These are phyloP conservation scores for Agrotis puta DNA, from an alignment of 2,888 invertebrate species.

Conservation along the genomic window DNA sequence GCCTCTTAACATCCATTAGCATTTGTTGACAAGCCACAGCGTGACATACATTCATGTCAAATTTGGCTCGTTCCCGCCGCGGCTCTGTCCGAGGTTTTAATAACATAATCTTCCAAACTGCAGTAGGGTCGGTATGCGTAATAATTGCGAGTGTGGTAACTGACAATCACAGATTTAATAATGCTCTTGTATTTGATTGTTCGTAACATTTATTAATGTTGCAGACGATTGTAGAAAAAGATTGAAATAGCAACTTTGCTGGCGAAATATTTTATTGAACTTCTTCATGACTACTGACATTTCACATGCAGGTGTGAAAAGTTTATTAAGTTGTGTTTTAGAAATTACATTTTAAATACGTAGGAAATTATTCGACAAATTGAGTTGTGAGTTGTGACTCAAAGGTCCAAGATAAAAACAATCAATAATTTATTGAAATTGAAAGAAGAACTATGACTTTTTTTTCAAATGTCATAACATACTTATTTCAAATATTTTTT, in stretches of 20 bases:
- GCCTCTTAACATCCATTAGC: conserved; percentile 25
- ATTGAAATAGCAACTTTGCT: conserved; percentile 3
- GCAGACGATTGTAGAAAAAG: conserved; percentile 12
- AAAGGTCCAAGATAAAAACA: neutral
- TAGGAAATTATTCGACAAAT: too few species aligned
- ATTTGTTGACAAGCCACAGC: conserved; percentile 41
- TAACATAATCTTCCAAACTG: conserved; percentile 42
- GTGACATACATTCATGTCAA: conserved; percentile 62
- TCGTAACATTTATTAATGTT: conserved; percentile 12
- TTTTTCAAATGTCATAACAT: too few species aligned
- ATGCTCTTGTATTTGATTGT: conserved; percentile 39
- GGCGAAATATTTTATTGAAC: conserved; percentile 32
- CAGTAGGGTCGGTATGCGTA: conserved; percentile 24
- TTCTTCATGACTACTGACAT: too few species aligned
- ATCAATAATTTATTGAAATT: neutral
- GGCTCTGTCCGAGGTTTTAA: conserved; percentile 45
- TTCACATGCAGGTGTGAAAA: conserved; percentile 9
- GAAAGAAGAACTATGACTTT: too few species aligned
- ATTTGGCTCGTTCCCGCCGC: conserved; percentile 51
- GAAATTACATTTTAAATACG: too few species aligned
- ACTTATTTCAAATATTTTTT: too few species aligned
- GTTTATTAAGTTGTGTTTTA: neutral
- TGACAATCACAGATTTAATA: conserved; percentile 53
- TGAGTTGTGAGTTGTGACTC: neutral
- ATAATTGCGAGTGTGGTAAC: conserved; percentile 58